phyloP scores from a whole-genome alignment of 1,140 invertebrate genomes.

The Ceratina australensis region DNA sequence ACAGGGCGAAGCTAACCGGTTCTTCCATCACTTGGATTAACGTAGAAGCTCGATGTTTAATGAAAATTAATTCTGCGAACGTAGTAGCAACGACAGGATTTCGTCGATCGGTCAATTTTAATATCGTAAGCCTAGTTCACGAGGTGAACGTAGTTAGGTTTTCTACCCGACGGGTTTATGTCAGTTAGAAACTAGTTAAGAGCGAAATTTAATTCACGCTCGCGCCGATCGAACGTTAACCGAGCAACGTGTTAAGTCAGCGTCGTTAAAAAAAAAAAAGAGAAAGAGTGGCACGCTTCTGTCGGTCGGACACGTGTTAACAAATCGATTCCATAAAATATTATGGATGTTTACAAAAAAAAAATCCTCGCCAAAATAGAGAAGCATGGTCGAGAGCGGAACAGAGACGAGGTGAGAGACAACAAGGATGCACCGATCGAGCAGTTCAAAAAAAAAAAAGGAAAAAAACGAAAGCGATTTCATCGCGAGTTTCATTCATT shows the following conservation, averaged over 20 bases:
- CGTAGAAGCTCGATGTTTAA: neutral
- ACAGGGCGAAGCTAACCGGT: neutral
- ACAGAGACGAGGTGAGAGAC: slow-evolving; percentile 2
- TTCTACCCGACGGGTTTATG: neutral
- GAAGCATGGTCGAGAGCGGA: neutral
- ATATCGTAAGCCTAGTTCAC: too few species aligned
- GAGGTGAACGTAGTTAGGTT: neutral
- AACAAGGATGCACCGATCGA: slow-evolving; percentile 29
- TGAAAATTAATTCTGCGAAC: too few species aligned
- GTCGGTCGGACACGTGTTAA: slow-evolving; percentile 47
- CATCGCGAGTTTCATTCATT: slow-evolving; percentile 55
- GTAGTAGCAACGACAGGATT: too few species aligned
- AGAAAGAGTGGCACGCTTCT: slow-evolving; percentile 32
- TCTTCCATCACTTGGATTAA: neutral
- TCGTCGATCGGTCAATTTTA: too few species aligned
- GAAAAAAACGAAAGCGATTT: slow-evolving; percentile 61
- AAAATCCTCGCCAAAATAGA: slow-evolving; percentile 24
- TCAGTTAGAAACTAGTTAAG: neutral
- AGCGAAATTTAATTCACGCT: too few species aligned
- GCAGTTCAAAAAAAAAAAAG: slow-evolving; percentile 9
- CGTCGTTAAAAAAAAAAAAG: slow-evolving; percentile 28
- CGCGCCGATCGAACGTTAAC: neutral
- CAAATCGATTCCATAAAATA: slow-evolving; percentile 62
- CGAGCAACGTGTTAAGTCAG: neutral
- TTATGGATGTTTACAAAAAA: slow-evolving; percentile 42